Base-by-base conservation (phyloP, 2,113 vertebrate species). In the Agapornis roseicollis region DNA sequence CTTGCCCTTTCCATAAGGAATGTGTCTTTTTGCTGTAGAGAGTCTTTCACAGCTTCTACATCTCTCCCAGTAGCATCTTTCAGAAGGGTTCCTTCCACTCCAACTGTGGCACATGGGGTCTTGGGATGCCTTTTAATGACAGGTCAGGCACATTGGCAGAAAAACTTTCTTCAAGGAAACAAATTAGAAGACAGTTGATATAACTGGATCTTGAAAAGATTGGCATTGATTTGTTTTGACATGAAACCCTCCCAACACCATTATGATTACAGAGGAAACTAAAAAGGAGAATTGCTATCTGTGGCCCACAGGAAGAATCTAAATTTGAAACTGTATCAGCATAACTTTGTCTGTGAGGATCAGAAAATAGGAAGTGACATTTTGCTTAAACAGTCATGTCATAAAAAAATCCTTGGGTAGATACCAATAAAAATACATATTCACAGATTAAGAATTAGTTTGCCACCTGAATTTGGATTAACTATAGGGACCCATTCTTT, bases 71-170 rank as follows among this genome's bases (percentile, higher is more conserved):
- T 29, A 33, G 3, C 16, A 29, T 52, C 33, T 4, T 4, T 46
- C 64, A 47, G 42, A 64, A 58, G 19, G 13, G 8, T 56, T 66
- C 16, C 17, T 74, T 27, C 6, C 0, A 0, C 15, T 77, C 14
- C 35, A 17, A 19, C 28, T 5, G 8, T 28, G 27, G 9, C 23
- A 46, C 22, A 14, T 27, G 24, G 31, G n/a, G 24, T 68, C 29
- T 23, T 52, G n/a, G 49, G 15, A 52, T 25, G 18, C 17, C 9
- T 47, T 72, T 27, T 91, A 10, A 20, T 70, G 13, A 53, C 4
- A 7, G 8, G 18, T 64, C 33, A 55, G 35, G 56, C 46, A 65
- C 16, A 6, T 17, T 7, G 11, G 24, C 16, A 58, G 27, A 60
- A 89, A 77, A 76, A 3, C 17, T 56, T 91, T 25, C 27, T 41